Evolutionary conservation across 1,140 invertebrate species (phyloP).

Genomic region (Amyelois transitella): DNA sequence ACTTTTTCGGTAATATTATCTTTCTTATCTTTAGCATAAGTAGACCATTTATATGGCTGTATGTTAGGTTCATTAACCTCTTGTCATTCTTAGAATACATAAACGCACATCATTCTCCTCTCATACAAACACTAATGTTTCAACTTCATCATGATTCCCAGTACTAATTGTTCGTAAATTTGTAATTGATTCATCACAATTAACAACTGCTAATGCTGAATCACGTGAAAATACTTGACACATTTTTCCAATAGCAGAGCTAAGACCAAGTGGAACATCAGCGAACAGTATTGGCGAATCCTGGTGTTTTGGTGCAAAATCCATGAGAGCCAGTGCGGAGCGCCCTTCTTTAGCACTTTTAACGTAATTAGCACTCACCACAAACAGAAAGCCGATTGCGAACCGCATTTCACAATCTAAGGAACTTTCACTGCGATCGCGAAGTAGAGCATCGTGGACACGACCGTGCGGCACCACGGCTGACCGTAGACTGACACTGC

Average conservation of each 20-base stretch:
- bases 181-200: not conserved
- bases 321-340: constrained; percentile 5
- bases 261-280: not conserved
- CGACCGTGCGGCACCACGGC: constrained; percentile 38
- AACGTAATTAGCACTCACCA: constrained; percentile 66
- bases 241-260: not conserved
- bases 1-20: constrained; percentile 4
- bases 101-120: constrained; percentile 25
- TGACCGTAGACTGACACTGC: constrained; percentile 48
- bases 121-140: not conserved
- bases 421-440: constrained; percentile 65
- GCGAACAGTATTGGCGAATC: constrained; percentile 5
- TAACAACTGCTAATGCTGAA: too few species aligned
- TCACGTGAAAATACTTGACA: not conserved
- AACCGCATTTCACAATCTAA: constrained; percentile 63
- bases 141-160: not conserved
- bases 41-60: not conserved
- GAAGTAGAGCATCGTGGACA: constrained; percentile 45
- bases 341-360: constrained; percentile 49
- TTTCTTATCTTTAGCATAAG: not conserved
- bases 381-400: constrained; percentile 66
- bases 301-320: not conserved
- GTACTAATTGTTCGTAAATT: not conserved
- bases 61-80: constrained; percentile 33
- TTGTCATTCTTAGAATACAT: constrained; percentile 16